These are phyloP conservation scores for Ruditapes philippinarum DNA, from an alignment of 1,140 invertebrate species.

Conservation along the genomic window DNA sequence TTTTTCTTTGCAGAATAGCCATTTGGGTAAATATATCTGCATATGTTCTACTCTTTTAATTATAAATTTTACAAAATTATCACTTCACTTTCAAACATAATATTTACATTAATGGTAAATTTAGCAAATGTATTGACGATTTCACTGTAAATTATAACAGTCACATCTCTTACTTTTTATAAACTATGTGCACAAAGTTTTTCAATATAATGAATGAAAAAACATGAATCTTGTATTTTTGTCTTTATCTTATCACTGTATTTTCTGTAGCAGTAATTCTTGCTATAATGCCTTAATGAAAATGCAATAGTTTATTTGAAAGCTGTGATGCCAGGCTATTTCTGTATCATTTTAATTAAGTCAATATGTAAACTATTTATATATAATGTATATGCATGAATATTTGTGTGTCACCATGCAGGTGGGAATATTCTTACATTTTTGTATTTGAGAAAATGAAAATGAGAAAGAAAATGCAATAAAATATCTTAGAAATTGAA, in stretches of 20 bases:
- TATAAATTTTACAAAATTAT: too few species aligned
- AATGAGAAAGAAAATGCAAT: slow-evolving; percentile 43
- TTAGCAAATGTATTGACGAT: too few species aligned
- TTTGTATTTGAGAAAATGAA: slow-evolving; percentile 30
- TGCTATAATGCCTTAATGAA: neutral
- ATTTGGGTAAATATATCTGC: too few species aligned
- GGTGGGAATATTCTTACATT: neutral
- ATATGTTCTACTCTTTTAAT: too few species aligned
- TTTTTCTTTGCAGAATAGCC: too few species aligned
- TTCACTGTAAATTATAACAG: too few species aligned
- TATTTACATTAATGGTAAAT: too few species aligned
- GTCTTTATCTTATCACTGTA: neutral
- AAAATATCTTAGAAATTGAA: slow-evolving; percentile 59
- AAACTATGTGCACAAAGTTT: too few species aligned
- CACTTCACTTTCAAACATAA: too few species aligned
- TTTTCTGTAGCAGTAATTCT: neutral
- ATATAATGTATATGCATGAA: neutral
- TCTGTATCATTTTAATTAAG: neutral
- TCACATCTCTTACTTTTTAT: too few species aligned
- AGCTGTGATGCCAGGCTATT: neutral
- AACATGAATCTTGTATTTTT: too few species aligned
- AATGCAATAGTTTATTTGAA: slow-evolving; percentile 7
- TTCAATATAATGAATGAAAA: too few species aligned
- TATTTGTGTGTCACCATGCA: neutral
- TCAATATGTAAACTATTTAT: neutral